Conservation (phyloP, 2,797 vertebrate species). For the Apodemus agrarius region DNA sequence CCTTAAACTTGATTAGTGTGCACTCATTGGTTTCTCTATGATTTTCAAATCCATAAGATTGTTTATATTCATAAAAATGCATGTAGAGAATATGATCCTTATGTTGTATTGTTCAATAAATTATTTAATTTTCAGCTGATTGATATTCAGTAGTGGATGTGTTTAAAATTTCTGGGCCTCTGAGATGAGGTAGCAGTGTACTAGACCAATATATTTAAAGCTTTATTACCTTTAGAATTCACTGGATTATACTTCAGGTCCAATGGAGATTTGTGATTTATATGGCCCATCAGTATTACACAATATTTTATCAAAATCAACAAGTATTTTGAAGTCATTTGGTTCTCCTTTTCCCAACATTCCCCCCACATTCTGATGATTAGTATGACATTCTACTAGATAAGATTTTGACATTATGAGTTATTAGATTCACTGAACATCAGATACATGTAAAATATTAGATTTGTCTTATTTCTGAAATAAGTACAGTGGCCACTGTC, state of each 20-base stretch:
- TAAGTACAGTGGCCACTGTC: background rate
- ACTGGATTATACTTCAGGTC: background rate
- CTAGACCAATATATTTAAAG: background rate
- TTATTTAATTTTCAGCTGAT: constrained; percentile 11
- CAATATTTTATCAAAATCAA: constrained; percentile 28
- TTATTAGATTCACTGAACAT: constrained; percentile 39
- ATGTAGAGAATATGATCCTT: background rate
- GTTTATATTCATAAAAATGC: background rate
- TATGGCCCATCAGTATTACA: background rate
- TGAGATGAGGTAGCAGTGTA: background rate
- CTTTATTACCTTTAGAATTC: background rate
- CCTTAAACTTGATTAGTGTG: rapidly evolving
- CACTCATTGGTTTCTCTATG: background rate
- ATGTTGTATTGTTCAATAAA: background rate
- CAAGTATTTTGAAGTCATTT: constrained; percentile 11
- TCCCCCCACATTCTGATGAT: background rate
- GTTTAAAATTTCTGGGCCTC: background rate
- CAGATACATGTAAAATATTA: constrained; percentile 41
- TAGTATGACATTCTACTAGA: background rate
- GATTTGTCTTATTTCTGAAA: constrained; percentile 47
- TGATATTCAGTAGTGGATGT: background rate
- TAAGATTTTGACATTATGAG: constrained; percentile 8
- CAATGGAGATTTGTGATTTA: background rate
- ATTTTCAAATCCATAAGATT: background rate
- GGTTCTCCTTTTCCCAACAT: background rate